Conservation (phyloP, 2,888 invertebrate species). For the Sepioteuthis lessoniana region DNA sequence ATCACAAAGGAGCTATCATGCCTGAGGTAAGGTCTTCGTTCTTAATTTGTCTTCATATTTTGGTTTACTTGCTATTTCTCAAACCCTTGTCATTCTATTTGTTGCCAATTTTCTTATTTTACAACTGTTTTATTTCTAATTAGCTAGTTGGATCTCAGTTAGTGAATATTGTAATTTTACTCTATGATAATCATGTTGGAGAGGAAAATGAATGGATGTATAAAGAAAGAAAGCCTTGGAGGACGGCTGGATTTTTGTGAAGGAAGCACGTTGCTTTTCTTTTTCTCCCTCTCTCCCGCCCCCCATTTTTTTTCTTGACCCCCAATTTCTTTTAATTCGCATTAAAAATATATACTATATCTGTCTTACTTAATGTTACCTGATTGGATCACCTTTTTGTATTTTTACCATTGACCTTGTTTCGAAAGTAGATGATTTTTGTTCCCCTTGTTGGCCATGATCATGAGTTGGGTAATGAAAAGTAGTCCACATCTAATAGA, state of each 20-base stretch:
- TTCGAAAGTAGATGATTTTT: no score
- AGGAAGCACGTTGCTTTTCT: not conserved
- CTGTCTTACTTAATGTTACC: no score
- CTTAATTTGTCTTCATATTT: not conserved
- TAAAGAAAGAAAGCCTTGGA: no score
- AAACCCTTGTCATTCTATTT: not conserved
- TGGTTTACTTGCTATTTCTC: not conserved
- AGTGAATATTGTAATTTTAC: no score
- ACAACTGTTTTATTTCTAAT: not conserved
- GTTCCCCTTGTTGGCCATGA: not conserved
- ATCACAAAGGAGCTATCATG: slow-evolving; percentile 46
- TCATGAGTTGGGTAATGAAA: not conserved
- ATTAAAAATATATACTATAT: no score
- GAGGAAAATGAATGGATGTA: not conserved
- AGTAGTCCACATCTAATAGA: not conserved
- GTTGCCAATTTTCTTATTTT: not conserved
- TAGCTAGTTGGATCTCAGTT: no score
- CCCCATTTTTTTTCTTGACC: no score
- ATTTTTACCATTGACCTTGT: not conserved
- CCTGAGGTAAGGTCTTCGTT: slow-evolving; percentile 38
- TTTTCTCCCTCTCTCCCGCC: no score
- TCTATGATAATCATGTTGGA: not conserved
- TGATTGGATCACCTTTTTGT: not conserved
- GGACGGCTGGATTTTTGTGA: not conserved
- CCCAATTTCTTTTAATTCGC: no score